A percentile compares a stretch with the other conserved stretches of the same genome.
These are phyloP conservation scores for Crioceris asparagi DNA, from an alignment of 2,888 invertebrate genomes.

Conservation along the genomic window DNA sequence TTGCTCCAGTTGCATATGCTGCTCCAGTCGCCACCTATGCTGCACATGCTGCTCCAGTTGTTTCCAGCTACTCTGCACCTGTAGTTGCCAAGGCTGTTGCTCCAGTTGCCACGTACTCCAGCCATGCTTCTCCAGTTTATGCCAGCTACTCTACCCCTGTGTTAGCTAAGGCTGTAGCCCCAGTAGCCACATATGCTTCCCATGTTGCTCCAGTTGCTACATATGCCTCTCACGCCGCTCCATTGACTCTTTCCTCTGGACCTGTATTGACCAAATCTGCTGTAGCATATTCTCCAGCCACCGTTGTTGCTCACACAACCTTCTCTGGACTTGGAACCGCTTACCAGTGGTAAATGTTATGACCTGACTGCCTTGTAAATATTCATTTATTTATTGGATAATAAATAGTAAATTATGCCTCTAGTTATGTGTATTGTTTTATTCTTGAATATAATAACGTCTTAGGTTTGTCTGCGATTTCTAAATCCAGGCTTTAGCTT, in stretches of 20 bases:
- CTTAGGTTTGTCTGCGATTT: no score
- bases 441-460: no score
- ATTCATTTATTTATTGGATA: no score
- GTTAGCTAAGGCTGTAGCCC: no score
- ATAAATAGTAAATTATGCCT: no score
- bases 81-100: constrained; percentile 30
- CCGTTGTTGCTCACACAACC: constrained; percentile 52
- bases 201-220: constrained; percentile 11
- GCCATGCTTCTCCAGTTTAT: no score
- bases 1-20: constrained; percentile 16
- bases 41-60: constrained; percentile 10
- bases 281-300: constrained; percentile 48
- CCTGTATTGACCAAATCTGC: constrained; percentile 31
- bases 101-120: no score
- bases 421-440: no score
- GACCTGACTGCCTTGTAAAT: no score
- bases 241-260: constrained; percentile 17
- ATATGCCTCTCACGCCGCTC: constrained; percentile 11
- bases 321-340: constrained; percentile 53
- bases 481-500: no score
- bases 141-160: no score
- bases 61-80: constrained; percentile 20
- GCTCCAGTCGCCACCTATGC: constrained; percentile 11
- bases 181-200: constrained; percentile 16
- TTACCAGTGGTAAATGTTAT: constrained; percentile 54